phyloP scores from a whole-genome alignment of 2,888 invertebrate genomes.

The Ophonus ardosiacus region DNA sequence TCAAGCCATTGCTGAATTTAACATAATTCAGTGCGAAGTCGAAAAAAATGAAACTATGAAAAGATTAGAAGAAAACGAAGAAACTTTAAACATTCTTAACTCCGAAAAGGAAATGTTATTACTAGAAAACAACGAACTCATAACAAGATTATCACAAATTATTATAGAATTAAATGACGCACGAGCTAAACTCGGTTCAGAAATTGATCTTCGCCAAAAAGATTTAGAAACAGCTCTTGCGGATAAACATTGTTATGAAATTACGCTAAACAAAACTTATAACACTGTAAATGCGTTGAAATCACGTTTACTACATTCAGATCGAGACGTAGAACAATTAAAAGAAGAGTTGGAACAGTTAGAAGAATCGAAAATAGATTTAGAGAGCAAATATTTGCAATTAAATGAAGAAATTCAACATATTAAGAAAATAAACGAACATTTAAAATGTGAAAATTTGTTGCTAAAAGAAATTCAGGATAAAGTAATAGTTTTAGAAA shows the following conservation, averaged over 20 bases:
- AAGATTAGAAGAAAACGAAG: constrained; percentile 76
- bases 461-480: constrained; percentile 68
- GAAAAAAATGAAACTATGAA: constrained; percentile 78
- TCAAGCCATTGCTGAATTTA: constrained; percentile 78
- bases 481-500: constrained; percentile 68
- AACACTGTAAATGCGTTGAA: constrained; percentile 80
- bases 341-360: constrained; percentile 73
- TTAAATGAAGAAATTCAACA: constrained; percentile 70
- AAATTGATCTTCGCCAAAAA: constrained; percentile 75
- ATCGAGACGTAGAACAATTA: constrained; percentile 79
- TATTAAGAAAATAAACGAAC: constrained; percentile 69
- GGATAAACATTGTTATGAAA: constrained; percentile 79
- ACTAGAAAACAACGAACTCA: constrained; percentile 28
- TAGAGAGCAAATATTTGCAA: constrained; percentile 71
- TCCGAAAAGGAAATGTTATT: constrained; percentile 66
- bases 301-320: constrained; percentile 79
- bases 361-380: constrained; percentile 71
- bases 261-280: constrained; percentile 79
- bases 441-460: constrained; percentile 72
- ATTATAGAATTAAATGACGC: constrained; percentile 66
- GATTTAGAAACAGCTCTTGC: constrained; percentile 76
- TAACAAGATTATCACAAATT: constrained; percentile 66
- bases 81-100: constrained; percentile 4
- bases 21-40: constrained; percentile 77
- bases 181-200: constrained; percentile 69